A percentile compares a stretch with the other conserved stretches of the same genome.
phyloP scores from a whole-genome alignment of 2,797 vertebrate species.

The Psittacula derbiana region DNA sequence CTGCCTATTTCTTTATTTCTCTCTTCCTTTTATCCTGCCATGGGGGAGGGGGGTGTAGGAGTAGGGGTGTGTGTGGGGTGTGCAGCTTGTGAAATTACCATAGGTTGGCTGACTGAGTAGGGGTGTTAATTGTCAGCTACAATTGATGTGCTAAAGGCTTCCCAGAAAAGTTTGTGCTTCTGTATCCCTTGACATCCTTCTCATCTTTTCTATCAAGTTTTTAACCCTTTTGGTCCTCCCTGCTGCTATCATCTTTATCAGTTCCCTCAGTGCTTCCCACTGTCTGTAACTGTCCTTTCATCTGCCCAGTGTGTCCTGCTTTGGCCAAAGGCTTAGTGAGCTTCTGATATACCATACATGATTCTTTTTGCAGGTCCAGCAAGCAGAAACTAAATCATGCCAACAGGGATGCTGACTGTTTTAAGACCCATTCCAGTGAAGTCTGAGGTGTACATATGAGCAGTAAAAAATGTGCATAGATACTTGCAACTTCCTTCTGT shows the following conservation, averaged over 20 bases:
- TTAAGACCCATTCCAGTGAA: neutral
- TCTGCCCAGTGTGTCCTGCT: neutral
- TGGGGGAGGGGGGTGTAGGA: neutral
- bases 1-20: neutral
- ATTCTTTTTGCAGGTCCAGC: neutral
- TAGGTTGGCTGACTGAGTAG: neutral
- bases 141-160: neutral
- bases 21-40: neutral
- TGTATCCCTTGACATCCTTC: neutral
- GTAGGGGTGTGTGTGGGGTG: neutral
- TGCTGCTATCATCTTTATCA: neutral
- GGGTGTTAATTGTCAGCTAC: neutral
- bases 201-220: neutral
- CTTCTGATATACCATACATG: accelerated
- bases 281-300: neutral
- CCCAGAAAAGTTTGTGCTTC: neutral
- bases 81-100: neutral
- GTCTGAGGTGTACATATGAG: neutral
- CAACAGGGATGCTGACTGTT: neutral
- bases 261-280: neutral
- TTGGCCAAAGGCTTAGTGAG: neutral
- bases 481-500: neutral
- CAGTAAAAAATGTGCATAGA: accelerated
- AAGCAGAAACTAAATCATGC: neutral
- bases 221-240: neutral